Conservation (phyloP, 2,888 invertebrate species). For the Chloroclysta siterata region DNA sequence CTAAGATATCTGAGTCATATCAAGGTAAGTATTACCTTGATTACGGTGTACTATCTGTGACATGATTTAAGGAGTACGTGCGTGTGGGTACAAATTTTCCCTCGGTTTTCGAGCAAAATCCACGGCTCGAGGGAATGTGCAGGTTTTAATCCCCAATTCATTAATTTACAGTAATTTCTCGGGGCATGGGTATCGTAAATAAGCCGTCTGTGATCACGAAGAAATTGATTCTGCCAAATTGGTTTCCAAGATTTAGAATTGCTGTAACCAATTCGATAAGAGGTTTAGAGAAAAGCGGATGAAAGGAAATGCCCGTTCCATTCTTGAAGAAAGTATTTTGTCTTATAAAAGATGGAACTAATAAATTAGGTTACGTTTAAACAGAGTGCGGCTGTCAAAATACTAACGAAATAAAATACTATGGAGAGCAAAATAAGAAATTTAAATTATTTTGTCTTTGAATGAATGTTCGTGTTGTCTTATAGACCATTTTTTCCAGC, state of each 20-base stretch:
- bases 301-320: conserved; percentile 11
- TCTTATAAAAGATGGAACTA: not conserved
- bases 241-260: conserved; percentile 40
- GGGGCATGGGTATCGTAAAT: conserved; percentile 40
- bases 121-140: not conserved
- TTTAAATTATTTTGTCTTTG: not conserved
- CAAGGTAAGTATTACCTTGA: too few species aligned
- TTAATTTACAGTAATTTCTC: conserved; percentile 21
- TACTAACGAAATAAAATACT: not conserved
- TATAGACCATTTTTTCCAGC: too few species aligned
- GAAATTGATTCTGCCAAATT: conserved; percentile 49
- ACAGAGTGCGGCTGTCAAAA: not conserved
- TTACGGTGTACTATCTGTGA: too few species aligned
- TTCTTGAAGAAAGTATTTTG: conserved; percentile 16
- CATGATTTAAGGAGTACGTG: too few species aligned
- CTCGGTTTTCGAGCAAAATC: not conserved
- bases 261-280: conserved; percentile 23
- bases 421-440: not conserved
- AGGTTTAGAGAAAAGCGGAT: conserved; percentile 17
- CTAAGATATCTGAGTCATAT: too few species aligned
- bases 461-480: too few species aligned
- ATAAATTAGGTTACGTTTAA: not conserved
- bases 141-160: conserved; percentile 17
- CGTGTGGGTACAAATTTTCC: too few species aligned
- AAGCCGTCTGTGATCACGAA: conserved; percentile 44